These are phyloP conservation scores for Camponotus pennsylvanicus DNA, from an alignment of 1,140 invertebrate species.

Conservation along the genomic window DNA sequence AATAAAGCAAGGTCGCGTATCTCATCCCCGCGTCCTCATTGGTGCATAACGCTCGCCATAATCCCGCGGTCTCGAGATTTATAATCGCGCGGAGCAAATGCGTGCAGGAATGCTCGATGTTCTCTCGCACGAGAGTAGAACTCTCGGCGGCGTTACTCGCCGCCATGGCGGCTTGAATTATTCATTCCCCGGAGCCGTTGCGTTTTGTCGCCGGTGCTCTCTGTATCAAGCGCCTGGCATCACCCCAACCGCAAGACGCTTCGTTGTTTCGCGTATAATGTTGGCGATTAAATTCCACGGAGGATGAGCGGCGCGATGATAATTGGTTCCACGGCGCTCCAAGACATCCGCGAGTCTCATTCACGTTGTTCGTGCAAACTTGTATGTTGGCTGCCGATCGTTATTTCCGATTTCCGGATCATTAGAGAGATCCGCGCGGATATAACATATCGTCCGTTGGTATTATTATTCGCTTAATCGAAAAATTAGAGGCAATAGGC, in stretches of 20 bases:
- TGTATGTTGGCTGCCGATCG: neutral
- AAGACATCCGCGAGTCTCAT: neutral
- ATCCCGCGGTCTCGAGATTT: slow-evolving; percentile 80
- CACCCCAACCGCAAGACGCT: slow-evolving; percentile 74
- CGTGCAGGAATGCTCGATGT: slow-evolving; percentile 83
- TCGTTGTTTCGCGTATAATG: slow-evolving; percentile 74
- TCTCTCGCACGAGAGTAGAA: slow-evolving; percentile 73
- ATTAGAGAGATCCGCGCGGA: neutral
- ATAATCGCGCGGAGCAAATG: slow-evolving; percentile 82
- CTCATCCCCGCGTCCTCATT: slow-evolving; percentile 80
- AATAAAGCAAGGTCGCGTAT: slow-evolving; percentile 79
- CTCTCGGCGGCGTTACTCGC: slow-evolving; percentile 71
- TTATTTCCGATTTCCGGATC: neutral
- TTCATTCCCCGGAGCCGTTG: slow-evolving; percentile 81
- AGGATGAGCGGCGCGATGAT: slow-evolving; percentile 64
- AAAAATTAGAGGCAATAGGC: neutral
- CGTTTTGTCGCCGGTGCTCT: slow-evolving; percentile 76
- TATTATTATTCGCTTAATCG: neutral
- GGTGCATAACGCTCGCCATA: slow-evolving; percentile 83
- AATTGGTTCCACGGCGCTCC: slow-evolving; percentile 55
- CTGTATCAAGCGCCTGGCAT: slow-evolving; percentile 74
- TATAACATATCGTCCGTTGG: neutral
- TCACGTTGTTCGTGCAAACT: neutral
- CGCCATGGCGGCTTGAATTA: slow-evolving; percentile 82
- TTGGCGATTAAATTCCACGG: slow-evolving; percentile 79